These are phyloP conservation scores for Ophonus ardosiacus DNA, from an alignment of 2,888 invertebrate species.

Conservation along the genomic window DNA sequence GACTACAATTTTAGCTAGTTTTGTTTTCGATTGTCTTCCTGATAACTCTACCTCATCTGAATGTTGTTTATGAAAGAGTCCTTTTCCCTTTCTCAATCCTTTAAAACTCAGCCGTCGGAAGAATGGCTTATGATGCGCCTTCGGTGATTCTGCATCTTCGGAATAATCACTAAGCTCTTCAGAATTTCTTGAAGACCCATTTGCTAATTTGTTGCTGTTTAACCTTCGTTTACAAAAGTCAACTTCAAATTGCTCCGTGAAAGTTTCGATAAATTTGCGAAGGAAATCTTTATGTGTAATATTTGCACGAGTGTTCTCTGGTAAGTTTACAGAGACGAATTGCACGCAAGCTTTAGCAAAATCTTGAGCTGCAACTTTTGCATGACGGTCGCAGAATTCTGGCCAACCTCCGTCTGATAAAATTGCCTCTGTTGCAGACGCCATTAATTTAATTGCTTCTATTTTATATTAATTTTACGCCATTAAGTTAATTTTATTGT, in stretches of 20 bases:
- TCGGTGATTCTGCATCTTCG: conserved; percentile 88
- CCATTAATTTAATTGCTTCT: conserved; percentile 51
- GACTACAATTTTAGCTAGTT: conserved; percentile 93
- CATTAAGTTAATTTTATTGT: conserved; percentile 31
- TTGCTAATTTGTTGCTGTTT: conserved; percentile 75
- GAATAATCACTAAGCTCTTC: conserved; percentile 80
- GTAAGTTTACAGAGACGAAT: conserved; percentile 84
- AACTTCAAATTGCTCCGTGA: conserved; percentile 90
- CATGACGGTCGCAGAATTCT: conserved; percentile 93
- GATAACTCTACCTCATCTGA: conserved; percentile 91
- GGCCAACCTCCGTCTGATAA: conserved; percentile 85
- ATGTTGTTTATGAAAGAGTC: conserved; percentile 93
- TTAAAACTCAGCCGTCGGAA: conserved; percentile 80
- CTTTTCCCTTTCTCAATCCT: conserved; percentile 85
- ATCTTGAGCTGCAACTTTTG: conserved; percentile 89
- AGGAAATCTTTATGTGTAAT: conserved; percentile 88
- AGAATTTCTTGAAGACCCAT: conserved; percentile 71
- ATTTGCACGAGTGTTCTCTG: conserved; percentile 82
- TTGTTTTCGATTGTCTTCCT: conserved; percentile 88
- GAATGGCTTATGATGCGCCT: conserved; percentile 89
- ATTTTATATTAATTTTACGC: conserved; percentile 39
- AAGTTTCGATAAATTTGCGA: conserved; percentile 89
- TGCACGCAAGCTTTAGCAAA: conserved; percentile 92
- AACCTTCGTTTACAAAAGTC: conserved; percentile 82
- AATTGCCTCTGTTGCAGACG: conserved; percentile 74